A percentile compares a stretch with the other conserved stretches of the same genome.
phyloP scores from a whole-genome alignment of 2,797 vertebrate species.

The Acanthopagrus latus region DNA sequence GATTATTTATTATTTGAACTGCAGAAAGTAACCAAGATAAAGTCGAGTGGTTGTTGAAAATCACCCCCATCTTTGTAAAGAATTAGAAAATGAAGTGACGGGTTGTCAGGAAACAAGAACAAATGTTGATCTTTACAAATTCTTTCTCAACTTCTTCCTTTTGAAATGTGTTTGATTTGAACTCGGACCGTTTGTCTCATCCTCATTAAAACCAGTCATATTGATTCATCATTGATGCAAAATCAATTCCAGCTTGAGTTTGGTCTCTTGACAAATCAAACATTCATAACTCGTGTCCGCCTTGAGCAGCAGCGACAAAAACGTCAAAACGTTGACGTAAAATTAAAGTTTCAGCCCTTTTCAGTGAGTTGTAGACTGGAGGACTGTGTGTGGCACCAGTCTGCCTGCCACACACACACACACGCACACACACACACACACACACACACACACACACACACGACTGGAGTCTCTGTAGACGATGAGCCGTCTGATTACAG shows the following conservation, averaged over 20 bases:
- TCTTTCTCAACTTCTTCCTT: neutral
- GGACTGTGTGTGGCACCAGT: constrained; percentile 18
- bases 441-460: constrained; percentile 44
- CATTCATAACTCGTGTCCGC: neutral
- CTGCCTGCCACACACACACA: constrained; percentile 29
- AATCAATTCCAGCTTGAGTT: neutral
- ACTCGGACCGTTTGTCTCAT: neutral
- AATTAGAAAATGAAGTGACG: no score
- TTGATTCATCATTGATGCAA: neutral
- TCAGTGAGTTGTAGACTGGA: neutral
- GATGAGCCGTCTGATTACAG: constrained; percentile 77
- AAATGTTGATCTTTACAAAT: no score
- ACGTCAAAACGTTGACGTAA: neutral
- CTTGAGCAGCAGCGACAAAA: neutral
- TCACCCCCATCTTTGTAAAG: no score
- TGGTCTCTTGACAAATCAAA: neutral
- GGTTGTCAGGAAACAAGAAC: no score
- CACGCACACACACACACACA: neutral
- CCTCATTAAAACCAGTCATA: neutral
- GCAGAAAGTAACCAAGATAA: no score
- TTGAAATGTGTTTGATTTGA: neutral
- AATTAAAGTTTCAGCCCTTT: neutral
- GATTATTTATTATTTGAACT: no score
- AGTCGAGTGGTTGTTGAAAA: no score
- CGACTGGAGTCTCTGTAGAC: constrained; percentile 59